Base-by-base conservation (phyloP, 2,113 vertebrate species). In the Scomber colias region DNA sequence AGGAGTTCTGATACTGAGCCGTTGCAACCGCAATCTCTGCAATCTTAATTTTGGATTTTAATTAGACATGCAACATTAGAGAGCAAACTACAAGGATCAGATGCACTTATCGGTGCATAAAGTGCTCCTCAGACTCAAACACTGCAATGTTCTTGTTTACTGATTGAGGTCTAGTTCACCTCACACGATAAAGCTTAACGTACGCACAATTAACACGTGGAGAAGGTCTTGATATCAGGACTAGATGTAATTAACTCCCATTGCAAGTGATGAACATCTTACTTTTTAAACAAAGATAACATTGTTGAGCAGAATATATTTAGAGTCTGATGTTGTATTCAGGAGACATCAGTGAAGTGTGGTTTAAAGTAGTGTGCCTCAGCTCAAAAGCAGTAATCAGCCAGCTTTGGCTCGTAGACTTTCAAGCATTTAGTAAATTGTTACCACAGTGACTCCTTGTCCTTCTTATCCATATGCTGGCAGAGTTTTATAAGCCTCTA, bases 51-150 rank as follows among this genome's bases (percentile, higher is more conserved):
- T 24, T 57, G 31, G 21, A 59, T 67, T 81, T 84, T 64, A 83
- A 71, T 82, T 81, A 79, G 66, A 48, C 40, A 13, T 67, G 54
- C 71, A 53, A 75, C 71, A 81, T 87, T 79, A 77, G 59, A 86
- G 62, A 57, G 71, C 62, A 57, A 77, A 72, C 67, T 84, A 71
- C 15, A 71, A 69, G 61, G 85, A 81, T 77, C 55, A 48, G 73
- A 82, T 46, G 79, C 12, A 59, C 81, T 68, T 85, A 82, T 86
- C 82, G 75, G 65, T 71, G 77, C 48, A 82, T 69, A 71, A 71
- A 81, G 71, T 74, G 62, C 66, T 63, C 57, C n/a, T 81, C 57
- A 63, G 62, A 67, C 51, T 40, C 35, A 40, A 75, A 70, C 83
- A 62, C 73, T 66, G 72, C 69, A 56, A 71, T 75, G 68, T 68